Conservation (phyloP, 2,797 vertebrate genomes). For the Sphenodon punctatus region DNA sequence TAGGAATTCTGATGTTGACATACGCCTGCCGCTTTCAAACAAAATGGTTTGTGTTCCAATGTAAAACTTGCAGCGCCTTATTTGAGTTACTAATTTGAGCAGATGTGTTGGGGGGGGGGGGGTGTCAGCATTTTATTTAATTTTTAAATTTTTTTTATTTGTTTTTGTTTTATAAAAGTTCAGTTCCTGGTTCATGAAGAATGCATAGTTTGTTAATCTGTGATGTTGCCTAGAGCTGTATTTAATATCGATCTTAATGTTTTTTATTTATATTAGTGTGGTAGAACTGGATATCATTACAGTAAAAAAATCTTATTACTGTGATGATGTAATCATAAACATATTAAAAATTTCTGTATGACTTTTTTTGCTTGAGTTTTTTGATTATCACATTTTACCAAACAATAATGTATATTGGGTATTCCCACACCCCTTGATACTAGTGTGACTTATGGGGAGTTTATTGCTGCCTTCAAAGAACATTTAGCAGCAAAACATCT, state of each 20-base stretch:
- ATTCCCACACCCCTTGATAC: neutral
- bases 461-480: neutral
- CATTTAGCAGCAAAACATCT: neutral
- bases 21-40: conserved; percentile 56
- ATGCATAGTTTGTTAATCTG: conserved; percentile 82
- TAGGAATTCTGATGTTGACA: conserved; percentile 23
- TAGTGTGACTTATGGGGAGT: no score
- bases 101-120: conserved; percentile 56
- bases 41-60: neutral
- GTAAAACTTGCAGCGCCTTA: conserved; percentile 60
- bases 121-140: conserved; percentile 71
- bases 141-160: conserved; percentile 51
- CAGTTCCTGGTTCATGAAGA: conserved; percentile 79
- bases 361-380: conserved; percentile 64
- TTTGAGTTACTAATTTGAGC: conserved; percentile 53
- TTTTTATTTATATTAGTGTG: conserved; percentile 89
- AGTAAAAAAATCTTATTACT: conserved; percentile 82
- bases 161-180: conserved; percentile 67
- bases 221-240: conserved; percentile 86
- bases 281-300: conserved; percentile 88
- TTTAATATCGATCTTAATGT: conserved; percentile 85
- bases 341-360: conserved; percentile 78
- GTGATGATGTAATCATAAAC: conserved; percentile 86
- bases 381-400: neutral
- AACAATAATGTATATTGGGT: neutral